A percentile compares a stretch with the other conserved stretches of the same genome.
Conservation (phyloP, 2,888 invertebrate species). For the Mesorhabditis belari region DNA sequence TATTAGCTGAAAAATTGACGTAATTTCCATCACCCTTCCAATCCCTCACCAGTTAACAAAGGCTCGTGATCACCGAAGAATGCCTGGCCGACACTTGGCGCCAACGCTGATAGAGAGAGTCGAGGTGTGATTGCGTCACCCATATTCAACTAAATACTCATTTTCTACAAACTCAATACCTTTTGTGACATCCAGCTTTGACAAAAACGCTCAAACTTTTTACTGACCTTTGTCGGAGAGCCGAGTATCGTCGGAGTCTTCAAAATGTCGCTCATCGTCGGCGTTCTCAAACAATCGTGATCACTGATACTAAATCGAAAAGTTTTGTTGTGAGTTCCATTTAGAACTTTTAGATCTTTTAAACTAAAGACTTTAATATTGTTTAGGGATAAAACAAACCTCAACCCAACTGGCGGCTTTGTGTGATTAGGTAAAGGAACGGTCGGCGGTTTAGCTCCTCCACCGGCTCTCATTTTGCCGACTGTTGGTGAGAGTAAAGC, state of each 20-base stretch:
- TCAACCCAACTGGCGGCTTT: background rate
- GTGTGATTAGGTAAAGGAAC: background rate
- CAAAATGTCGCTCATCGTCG: constrained; percentile 38
- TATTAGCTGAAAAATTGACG: constrained; percentile 1
- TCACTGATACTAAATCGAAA: constrained; percentile 6
- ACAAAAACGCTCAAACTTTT: background rate
- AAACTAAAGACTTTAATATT: background rate
- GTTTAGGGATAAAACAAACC: background rate
- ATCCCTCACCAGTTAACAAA: no score
- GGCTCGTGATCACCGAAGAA: constrained; percentile 40
- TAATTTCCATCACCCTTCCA: background rate
- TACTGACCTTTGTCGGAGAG: background rate
- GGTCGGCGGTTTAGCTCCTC: background rate
- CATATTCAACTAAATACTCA: background rate
- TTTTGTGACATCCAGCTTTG: no score
- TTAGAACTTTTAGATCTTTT: background rate
- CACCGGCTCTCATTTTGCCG: background rate
- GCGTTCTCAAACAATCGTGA: constrained; percentile 37
- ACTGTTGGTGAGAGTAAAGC: background rate
- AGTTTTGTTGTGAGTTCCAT: no score
- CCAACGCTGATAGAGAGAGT: constrained; percentile 4
- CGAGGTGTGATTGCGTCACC: constrained; percentile 6
- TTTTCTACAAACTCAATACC: no score
- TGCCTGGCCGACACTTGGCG: constrained; percentile 15
- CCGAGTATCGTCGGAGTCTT: constrained; percentile 7